A percentile compares a stretch with the other conserved stretches of the same genome.
Evolutionary conservation across 2,113 vertebrate genomes (phyloP).

Genomic region (Odontesthes bonariensis): DNA sequence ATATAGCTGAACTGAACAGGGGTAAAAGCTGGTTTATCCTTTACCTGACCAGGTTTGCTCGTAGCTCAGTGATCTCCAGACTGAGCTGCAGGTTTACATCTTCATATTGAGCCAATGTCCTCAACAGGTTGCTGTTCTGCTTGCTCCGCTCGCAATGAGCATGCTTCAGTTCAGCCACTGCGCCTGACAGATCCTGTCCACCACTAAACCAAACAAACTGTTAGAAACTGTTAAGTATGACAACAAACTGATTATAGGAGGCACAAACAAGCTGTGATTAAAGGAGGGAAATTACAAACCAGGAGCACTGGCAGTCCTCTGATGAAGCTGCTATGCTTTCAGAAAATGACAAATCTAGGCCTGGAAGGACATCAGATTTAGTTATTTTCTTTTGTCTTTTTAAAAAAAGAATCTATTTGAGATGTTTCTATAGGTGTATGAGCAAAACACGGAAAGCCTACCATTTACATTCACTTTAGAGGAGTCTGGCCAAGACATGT

Average conservation of each 20-base stretch:
- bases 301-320: constrained; percentile 66
- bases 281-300: constrained; percentile 66
- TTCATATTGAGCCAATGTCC: constrained; percentile 79
- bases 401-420: constrained; percentile 7
- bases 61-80: constrained; percentile 79
- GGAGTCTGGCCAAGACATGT: constrained; percentile 43
- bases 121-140: constrained; percentile 80
- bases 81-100: constrained; percentile 83
- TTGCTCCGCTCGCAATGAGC: constrained; percentile 74
- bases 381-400: neutral
- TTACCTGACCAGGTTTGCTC: constrained; percentile 80
- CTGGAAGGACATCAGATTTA: constrained; percentile 55
- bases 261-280: constrained; percentile 16
- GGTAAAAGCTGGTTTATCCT: neutral
- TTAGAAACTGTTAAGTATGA: neutral
- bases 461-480: constrained; percentile 67
- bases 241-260: neutral
- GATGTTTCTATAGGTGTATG: constrained; percentile 6
- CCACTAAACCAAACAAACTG: constrained; percentile 66
- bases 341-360: constrained; percentile 59
- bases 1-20: neutral
- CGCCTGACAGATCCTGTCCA: constrained; percentile 66
- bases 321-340: constrained; percentile 56
- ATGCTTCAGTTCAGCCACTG: constrained; percentile 77
- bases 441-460: constrained; percentile 36